Conservation (phyloP, 1,140 invertebrate genomes). For the Anoplophora glabripennis region DNA sequence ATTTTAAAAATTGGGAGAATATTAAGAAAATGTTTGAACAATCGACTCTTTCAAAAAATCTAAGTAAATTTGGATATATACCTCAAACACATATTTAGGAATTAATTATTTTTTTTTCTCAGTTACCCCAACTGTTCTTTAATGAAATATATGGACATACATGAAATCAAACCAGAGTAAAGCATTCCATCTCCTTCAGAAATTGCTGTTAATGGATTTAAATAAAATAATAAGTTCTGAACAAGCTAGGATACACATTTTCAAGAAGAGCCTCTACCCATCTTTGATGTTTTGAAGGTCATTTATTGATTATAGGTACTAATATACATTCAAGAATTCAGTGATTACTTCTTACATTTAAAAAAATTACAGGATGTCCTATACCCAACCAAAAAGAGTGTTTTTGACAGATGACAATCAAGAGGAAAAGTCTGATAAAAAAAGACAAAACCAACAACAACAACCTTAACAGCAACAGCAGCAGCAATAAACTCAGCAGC, state of each 20-base stretch:
- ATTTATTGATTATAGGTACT: conserved; percentile 8
- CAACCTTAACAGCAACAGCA: conserved; percentile 42
- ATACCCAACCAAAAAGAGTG: conserved; percentile 99
- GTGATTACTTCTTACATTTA: conserved; percentile 13
- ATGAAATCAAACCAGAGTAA: conserved; percentile 97
- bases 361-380: conserved; percentile 70
- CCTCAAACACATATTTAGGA: background rate
- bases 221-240: conserved; percentile 97
- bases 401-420: conserved; percentile 98
- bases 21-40: conserved; percentile 99
- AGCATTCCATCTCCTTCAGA: conserved; percentile 93
- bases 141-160: conserved; percentile 98
- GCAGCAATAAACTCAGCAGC: conserved; percentile 45
- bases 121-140: conserved; percentile 95
- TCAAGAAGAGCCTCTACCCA: conserved; percentile 90
- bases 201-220: conserved; percentile 96
- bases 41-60: conserved; percentile 86
- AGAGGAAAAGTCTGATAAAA: conserved; percentile 89
- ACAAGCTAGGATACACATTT: conserved; percentile 96
- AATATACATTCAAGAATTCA: background rate
- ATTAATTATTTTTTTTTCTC: conserved; percentile 40
- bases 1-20: conserved; percentile 99
- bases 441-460: conserved; percentile 66
- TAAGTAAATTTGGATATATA: conserved; percentile 62
- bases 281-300: conserved; percentile 53